A percentile compares a stretch with the other conserved stretches of the same genome.
These are phyloP conservation scores for Drosophila quasianomalipes DNA, from an alignment of 2,888 invertebrate genomes.

Conservation along the genomic window DNA sequence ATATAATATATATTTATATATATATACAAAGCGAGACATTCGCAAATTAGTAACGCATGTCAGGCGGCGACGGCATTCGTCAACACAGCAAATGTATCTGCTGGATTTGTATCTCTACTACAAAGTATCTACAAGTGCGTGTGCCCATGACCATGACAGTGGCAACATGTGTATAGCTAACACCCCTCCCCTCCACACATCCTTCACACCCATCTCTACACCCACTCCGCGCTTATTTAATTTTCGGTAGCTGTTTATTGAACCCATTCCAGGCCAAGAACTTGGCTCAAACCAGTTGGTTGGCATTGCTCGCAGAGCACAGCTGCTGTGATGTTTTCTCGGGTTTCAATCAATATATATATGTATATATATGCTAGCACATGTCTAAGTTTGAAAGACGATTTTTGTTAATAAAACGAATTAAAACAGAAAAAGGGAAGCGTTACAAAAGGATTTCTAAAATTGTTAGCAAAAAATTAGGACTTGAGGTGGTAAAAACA, in stretches of 20 bases:
- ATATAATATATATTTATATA: background rate
- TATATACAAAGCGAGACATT: constrained; percentile 28
- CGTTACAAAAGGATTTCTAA: background rate
- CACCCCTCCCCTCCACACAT: too few relatives aligned
- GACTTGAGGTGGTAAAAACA: background rate
- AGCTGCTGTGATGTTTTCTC: constrained; percentile 47
- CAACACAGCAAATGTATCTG: constrained; percentile 39
- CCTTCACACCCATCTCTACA: background rate
- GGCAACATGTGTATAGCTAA: background rate
- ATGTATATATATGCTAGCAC: background rate
- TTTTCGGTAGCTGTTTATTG: constrained; percentile 17
- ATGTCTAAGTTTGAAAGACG: background rate
- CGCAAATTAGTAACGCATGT: constrained; percentile 68
- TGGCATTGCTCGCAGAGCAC: constrained; percentile 46
- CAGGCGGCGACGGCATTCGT: constrained; percentile 41
- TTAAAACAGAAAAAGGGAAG: background rate
- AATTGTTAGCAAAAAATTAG: background rate
- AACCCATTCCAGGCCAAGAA: constrained; percentile 10
- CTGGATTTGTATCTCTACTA: constrained; percentile 15
- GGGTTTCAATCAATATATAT: constrained; percentile 48
- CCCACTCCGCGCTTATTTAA: constrained; percentile 11
- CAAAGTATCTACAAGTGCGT: constrained; percentile 46
- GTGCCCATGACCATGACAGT: constrained; percentile 54
- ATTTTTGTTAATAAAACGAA: background rate
- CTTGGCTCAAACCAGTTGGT: constrained; percentile 61